phyloP scores from a whole-genome alignment of 2,797 vertebrate species.

The Darevskia mixta region DNA sequence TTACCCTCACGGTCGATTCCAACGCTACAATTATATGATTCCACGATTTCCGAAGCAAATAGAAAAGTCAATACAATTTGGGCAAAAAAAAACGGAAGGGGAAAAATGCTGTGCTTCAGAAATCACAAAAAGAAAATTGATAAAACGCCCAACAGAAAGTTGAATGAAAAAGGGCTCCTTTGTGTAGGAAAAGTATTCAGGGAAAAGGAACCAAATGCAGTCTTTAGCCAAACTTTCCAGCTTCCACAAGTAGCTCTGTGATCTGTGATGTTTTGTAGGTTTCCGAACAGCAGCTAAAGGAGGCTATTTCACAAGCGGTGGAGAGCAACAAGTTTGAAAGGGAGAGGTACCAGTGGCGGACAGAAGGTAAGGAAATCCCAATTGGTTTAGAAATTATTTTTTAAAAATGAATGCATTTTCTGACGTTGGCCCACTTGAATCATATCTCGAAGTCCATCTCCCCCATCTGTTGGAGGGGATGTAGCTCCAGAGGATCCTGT shows the following conservation, averaged over 20 bases:
- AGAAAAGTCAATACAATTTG: neutral
- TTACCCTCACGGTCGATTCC: no score
- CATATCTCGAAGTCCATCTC: no score
- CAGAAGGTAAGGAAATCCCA: constrained; percentile 80
- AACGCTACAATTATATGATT: no score
- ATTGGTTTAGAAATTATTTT: neutral
- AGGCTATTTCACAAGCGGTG: constrained; percentile 88
- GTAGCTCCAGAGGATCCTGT: no score
- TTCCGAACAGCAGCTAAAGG: constrained; percentile 91
- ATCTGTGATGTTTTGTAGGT: constrained; percentile 79
- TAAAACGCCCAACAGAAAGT: neutral
- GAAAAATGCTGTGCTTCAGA: fast-evolving
- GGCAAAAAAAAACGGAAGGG: neutral
- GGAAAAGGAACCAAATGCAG: neutral
- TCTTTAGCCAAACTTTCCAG: neutral
- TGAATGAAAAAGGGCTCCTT: neutral
- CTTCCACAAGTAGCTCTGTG: neutral
- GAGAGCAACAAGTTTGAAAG: constrained; percentile 86
- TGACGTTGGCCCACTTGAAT: neutral
- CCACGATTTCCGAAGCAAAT: no score
- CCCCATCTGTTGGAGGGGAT: no score
- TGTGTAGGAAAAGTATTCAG: neutral
- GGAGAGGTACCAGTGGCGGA: constrained; percentile 87
- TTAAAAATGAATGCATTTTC: no score
- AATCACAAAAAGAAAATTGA: neutral